Conservation (phyloP, 1,140 invertebrate species). For the Probaryconus sp. region DNA sequence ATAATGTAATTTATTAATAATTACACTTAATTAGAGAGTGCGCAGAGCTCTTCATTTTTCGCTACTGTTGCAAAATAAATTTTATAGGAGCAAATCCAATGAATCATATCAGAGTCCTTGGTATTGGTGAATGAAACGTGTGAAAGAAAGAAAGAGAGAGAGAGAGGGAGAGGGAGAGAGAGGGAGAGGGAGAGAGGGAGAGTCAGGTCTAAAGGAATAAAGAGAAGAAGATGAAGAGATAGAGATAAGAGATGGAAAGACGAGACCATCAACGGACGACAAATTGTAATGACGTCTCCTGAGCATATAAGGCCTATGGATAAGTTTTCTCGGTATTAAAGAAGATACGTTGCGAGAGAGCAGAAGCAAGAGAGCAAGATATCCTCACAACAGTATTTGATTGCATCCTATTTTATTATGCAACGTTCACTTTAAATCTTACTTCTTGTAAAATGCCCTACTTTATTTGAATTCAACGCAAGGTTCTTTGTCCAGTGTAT, state of each 20-base stretch:
- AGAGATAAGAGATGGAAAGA: too few relatives aligned
- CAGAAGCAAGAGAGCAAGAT: not conserved
- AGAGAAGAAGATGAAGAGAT: too few relatives aligned
- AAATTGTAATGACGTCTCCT: slow-evolving; percentile 37
- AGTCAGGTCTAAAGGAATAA: too few relatives aligned
- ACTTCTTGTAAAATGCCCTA: slow-evolving; percentile 14
- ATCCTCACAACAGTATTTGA: slow-evolving; percentile 8
- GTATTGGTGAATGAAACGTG: not conserved
- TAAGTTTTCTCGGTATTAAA: slow-evolving; percentile 20
- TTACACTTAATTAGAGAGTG: slow-evolving; percentile 43
- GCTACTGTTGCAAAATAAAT: slow-evolving; percentile 29
- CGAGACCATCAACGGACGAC: slow-evolving; percentile 13
- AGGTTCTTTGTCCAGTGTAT: too few relatives aligned
- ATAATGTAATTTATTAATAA: slow-evolving; percentile 28
- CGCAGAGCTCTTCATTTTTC: slow-evolving; percentile 1
- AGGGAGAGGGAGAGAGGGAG: too few relatives aligned
- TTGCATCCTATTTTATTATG: slow-evolving; percentile 27
- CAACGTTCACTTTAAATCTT: slow-evolving; percentile 7
- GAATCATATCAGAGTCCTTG: slow-evolving; percentile 17
- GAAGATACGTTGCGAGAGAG: slow-evolving; percentile 14
- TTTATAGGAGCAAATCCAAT: slow-evolving; percentile 18
- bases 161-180: too few relatives aligned
- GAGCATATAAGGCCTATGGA: slow-evolving; percentile 33
- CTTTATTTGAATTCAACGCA: slow-evolving; percentile 2
- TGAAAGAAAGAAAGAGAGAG: too few relatives aligned